phyloP scores from a whole-genome alignment of 2,113 vertebrate genomes.

The Callionymus lyra region DNA sequence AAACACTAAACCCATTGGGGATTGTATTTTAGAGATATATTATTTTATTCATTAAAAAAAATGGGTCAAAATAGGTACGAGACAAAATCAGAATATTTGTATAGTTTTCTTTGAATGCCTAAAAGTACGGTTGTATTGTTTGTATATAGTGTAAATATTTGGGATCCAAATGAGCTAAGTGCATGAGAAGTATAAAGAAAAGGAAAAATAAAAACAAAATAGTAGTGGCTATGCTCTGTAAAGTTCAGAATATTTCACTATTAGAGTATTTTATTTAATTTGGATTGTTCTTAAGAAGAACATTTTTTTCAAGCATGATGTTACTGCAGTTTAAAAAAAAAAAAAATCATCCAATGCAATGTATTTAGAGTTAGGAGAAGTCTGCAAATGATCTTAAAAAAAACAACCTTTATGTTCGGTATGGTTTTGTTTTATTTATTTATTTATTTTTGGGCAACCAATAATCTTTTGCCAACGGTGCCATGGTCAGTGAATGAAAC shows the following conservation, averaged over 20 bases:
- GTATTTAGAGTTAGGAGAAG: constrained; percentile 98
- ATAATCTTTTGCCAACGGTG: constrained; percentile 95
- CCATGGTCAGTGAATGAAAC: constrained; percentile 98
- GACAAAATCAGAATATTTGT: constrained; percentile 98
- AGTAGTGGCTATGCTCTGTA: constrained; percentile 99
- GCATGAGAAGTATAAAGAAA: constrained; percentile 92
- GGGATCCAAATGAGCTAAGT: constrained; percentile 93
- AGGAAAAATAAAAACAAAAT: constrained; percentile 79
- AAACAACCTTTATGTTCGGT: constrained; percentile 88
- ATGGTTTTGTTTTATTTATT: constrained; percentile 35
- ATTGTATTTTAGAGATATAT: constrained; percentile 94
- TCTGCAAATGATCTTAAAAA: constrained; percentile 84
- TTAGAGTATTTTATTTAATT: constrained; percentile 99
- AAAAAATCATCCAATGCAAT: constrained; percentile 81
- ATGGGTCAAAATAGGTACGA: constrained; percentile 92
- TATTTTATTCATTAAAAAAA: constrained; percentile 94
- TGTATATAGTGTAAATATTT: constrained; percentile 99
- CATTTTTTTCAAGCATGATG: constrained; percentile 99
- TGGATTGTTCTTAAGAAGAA: constrained; percentile 99
- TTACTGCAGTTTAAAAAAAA: constrained; percentile 88
- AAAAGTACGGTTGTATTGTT: constrained; percentile 98
- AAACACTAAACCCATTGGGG: constrained; percentile 90
- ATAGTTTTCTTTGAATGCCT: constrained; percentile 99
- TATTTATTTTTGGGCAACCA: constrained; percentile 77
- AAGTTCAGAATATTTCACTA: constrained; percentile 99